Conservation (phyloP, 2,888 invertebrate genomes). For the Dilophus febrilis region DNA sequence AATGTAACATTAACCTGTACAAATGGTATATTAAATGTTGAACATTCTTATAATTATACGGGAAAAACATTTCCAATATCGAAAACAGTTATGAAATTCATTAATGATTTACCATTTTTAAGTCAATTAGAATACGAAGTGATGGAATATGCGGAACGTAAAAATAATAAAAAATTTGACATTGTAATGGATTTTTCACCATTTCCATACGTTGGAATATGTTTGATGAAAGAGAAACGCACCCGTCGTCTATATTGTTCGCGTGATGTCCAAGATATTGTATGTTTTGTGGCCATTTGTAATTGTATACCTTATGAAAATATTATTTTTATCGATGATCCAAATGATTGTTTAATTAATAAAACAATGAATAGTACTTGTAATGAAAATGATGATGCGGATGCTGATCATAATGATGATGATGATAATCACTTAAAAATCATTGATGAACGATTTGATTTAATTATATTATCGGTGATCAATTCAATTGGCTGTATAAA, state of each 20-base stretch:
- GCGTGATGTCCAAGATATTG: conserved; percentile 30
- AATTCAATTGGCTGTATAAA: conserved; percentile 40
- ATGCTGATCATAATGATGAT: not conserved
- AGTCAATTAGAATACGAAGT: conserved; percentile 28
- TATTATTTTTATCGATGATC: conserved; percentile 27
- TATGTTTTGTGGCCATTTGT: conserved; percentile 28
- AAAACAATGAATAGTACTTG: too few relatives aligned
- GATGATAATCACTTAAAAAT: conserved; percentile 23
- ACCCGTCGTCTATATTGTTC: conserved; percentile 31
- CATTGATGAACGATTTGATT: conserved; percentile 31
- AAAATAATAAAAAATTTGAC: conserved; percentile 25
- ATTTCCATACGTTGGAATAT: conserved; percentile 44
- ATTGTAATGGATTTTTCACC: conserved; percentile 37
- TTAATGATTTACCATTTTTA: conserved; percentile 35
- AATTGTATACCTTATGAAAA: conserved; percentile 29
- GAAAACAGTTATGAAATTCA: conserved; percentile 27
- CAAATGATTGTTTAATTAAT: not conserved
- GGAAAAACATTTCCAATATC: conserved; percentile 23
- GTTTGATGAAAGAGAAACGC: conserved; percentile 34
- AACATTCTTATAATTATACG: conserved; percentile 16
- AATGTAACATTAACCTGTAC: conserved; percentile 27
- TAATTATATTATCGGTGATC: conserved; percentile 37
- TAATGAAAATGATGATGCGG: too few relatives aligned
- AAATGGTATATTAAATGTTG: conserved; percentile 28
- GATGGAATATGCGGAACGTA: conserved; percentile 11